Base-by-base conservation (phyloP, 2,113 vertebrate species). In the Hemicordylus capensis region DNA sequence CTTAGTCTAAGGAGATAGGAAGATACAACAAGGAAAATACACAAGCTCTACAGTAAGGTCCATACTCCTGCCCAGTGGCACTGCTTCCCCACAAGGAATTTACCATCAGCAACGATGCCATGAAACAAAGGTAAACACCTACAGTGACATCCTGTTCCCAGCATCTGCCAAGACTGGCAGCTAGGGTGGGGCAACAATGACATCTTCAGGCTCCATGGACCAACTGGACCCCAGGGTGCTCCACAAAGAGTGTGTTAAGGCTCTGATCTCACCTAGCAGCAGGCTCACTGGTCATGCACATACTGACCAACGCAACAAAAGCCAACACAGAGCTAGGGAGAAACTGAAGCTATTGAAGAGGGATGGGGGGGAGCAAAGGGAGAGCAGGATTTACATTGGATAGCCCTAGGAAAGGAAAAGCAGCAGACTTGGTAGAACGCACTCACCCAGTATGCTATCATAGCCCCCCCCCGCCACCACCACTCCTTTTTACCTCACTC, bases 101-200 rank as follows among this genome's bases (percentile, higher is more conserved):
- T 72, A 12, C 37, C 54, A 37, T 44, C 34, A 44, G 67, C 19
- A 19, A 10, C 2, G 26, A 54, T 54, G 69, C 39, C 44, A 46
- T 24, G 12, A 24, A 80, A 79, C 76, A 85, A 85, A 85, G 84
- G 56, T 79, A 85, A 80, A 63, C 67, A 78, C 28, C 56, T 48
- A 28, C 3, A 31, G 10, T 6, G n/a, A 24, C 42, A 39, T 61
- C 67, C 48, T 67, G 24, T 56, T 76, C 78, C 26, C 67, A 72
- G 67, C 51, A 59, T 46, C 75, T 72, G 75, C 56, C 51, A 26
- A 8, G 24, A 20, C n/a, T n/a, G 15, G 31, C n/a, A 14, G 61
- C 22, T 3, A 73, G 67, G 84, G 84, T 80, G 84, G 67, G 76
- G 76, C 76, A 63, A 31, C 51, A 42, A 69, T 37, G 66, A 48